Evolutionary conservation across 1,140 invertebrate genomes (phyloP).

Genomic region (Bathynomus jamesi): DNA sequence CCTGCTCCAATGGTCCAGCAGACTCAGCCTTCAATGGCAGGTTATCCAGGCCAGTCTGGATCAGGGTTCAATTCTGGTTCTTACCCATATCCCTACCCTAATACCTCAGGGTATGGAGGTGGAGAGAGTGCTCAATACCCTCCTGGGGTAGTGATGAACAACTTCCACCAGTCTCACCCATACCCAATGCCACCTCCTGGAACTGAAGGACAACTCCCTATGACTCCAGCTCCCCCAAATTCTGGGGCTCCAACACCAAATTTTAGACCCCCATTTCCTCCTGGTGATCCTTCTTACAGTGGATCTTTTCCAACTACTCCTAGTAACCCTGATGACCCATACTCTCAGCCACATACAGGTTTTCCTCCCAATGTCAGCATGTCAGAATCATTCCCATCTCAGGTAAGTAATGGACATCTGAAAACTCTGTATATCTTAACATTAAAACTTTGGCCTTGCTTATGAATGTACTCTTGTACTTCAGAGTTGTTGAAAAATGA

Average conservation of each 20-base stretch:
- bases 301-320: background rate
- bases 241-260: background rate
- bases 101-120: background rate
- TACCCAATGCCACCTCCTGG: background rate
- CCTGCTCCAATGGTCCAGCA: background rate
- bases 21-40: background rate
- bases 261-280: background rate
- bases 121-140: background rate
- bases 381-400: no score
- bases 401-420: no score
- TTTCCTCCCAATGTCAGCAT: background rate
- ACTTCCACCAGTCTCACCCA: background rate
- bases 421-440: no score
- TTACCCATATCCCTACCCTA: background rate
- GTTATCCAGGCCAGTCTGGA: background rate
- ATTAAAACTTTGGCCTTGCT: no score
- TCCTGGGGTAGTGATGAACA: background rate
- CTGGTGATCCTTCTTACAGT: background rate
- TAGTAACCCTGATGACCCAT: background rate
- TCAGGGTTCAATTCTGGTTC: background rate
- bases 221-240: background rate
- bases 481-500: no score
- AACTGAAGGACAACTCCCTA: background rate
- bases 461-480: no score
- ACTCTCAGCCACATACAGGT: background rate